Base-by-base conservation (phyloP, 2,888 invertebrate species). In the Spatulosminthurus flaviceps region DNA sequence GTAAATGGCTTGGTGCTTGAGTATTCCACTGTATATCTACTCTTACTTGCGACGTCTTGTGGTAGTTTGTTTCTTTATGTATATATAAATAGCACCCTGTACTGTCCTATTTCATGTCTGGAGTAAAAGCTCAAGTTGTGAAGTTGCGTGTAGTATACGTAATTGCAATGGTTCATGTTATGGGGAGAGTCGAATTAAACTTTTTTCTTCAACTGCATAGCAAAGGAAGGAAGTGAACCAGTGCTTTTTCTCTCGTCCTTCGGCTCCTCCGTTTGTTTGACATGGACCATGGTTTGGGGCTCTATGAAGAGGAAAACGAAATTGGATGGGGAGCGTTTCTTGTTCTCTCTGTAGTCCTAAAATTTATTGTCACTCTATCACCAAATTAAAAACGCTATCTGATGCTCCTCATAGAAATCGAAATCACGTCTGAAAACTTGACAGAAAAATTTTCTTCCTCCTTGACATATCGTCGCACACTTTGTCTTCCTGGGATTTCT, bases 341-440 rank as follows among this genome's bases (percentile, higher is more conserved):
- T 60, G n/a, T 34, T 26, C 34, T n/a, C n/a, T 71, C 29, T 29
- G 22, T 70, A 77, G 77, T 78, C 77, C 73, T 74, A 67, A 74
- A 80, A 80, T 80, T 74, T 80, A 80, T 78, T 80, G 80, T 78
- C 80, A 78, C 69, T 78, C 73, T 80, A 64, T 73, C 73, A 74
- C 28, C 43, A 78, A 78, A 80, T 80, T 80, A 78, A 78, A 78
- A 78, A 74, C 67, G 80, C 61, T 80, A 67, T 78, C 80, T 67
- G 79, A 71, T 73, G 72, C 70, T 29, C 28, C 73, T 75, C 79
- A 75, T 74, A 71, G 77, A 77, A 71, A 77, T 77, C 71, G 77
- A 71, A 71, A 77, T 77, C 77, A 77, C 77, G 77, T 70, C 77
- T 70, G 64, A 69, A 43, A 70, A 43, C 51, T 61, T 70, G 67